phyloP scores from a whole-genome alignment of 35 echinoderm and acorn worm species.

The Acanthaster planci region DNA sequence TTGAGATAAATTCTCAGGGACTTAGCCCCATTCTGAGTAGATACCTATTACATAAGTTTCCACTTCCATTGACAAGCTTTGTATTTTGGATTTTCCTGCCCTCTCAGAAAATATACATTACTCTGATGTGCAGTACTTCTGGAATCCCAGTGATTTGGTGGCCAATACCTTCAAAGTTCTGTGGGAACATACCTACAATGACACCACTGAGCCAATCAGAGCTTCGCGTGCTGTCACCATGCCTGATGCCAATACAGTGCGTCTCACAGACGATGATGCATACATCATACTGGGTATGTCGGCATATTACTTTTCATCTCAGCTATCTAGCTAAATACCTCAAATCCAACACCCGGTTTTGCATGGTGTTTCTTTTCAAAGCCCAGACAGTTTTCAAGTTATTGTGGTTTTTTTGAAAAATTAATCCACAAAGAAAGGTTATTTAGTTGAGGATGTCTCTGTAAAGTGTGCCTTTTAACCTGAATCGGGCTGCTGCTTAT shows the following conservation, averaged over 20 bases:
- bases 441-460: too few species aligned
- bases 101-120: conserved; percentile 64
- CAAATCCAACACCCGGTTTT: too few species aligned
- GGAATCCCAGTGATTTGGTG: conserved; percentile 58
- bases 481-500: too few species aligned
- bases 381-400: too few species aligned
- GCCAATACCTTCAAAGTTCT: conserved; percentile 59
- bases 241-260: conserved; percentile 34
- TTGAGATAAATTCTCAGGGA: too few species aligned
- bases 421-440: too few species aligned
- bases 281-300: conserved; percentile 74
- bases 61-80: neutral
- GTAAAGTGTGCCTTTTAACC: too few species aligned
- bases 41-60: too few species aligned
- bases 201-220: conserved; percentile 49
- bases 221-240: conserved; percentile 49
- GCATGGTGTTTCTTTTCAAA: too few species aligned
- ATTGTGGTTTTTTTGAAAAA: too few species aligned
- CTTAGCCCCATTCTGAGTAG: too few species aligned
- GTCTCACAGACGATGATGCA: conserved; percentile 50
- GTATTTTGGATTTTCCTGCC: conserved; percentile 10
- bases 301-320: neutral
- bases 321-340: too few species aligned
- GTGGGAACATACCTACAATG: conserved; percentile 45
- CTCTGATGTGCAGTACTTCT: conserved; percentile 63